Conservation (phyloP, 2,888 invertebrate genomes). For the Sepioteuthis lessoniana region DNA sequence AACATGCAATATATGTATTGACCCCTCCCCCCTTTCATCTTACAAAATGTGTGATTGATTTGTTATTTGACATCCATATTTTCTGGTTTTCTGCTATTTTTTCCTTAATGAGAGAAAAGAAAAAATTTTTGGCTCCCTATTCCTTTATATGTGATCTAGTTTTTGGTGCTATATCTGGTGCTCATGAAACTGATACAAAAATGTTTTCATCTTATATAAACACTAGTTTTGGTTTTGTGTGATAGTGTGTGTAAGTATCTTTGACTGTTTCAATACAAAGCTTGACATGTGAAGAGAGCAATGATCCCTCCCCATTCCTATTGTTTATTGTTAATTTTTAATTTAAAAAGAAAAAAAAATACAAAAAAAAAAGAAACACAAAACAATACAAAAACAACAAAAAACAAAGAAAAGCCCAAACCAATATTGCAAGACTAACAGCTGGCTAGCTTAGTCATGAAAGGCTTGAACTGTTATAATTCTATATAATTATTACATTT, state of each 20-base stretch:
- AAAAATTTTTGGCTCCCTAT: not conserved
- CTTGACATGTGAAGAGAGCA: not conserved
- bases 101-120: no score
- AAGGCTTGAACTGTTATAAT: not conserved
- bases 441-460: not conserved
- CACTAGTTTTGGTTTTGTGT: not conserved
- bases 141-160: not conserved
- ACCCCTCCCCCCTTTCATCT: not conserved
- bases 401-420: not conserved
- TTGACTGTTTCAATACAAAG: not conserved
- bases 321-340: not conserved
- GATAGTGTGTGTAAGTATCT: not conserved
- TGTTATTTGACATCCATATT: not conserved
- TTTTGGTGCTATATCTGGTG: conserved; percentile 23
- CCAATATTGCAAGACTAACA: not conserved
- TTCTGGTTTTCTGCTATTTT: not conserved
- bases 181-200: not conserved
- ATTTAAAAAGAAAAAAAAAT: not conserved
- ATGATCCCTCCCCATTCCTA: no score
- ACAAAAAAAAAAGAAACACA: not conserved
- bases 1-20: no score
- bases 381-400: not conserved
- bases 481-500: no score
- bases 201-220: not conserved
- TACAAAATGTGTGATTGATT: not conserved